A percentile compares a stretch with the other conserved stretches of the same genome.
These are phyloP conservation scores for Goniozus legneri DNA, from an alignment of 1,140 invertebrate species.

Conservation along the genomic window DNA sequence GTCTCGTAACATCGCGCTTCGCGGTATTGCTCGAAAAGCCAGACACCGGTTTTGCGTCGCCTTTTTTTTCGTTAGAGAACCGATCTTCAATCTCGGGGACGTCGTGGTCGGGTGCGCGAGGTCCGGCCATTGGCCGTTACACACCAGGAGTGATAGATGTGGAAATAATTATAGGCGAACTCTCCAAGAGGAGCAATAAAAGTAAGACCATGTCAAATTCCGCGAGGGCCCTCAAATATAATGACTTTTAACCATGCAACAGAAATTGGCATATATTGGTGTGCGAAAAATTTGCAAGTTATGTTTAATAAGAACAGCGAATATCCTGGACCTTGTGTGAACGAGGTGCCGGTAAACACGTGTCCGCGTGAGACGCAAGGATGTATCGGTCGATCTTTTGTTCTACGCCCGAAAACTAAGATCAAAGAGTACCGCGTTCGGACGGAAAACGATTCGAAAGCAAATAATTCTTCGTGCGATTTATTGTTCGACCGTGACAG, in stretches of 20 bases:
- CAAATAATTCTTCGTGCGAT: no score
- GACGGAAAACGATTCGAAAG: no score
- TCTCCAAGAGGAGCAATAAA: constrained; percentile 41
- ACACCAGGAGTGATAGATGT: constrained; percentile 46
- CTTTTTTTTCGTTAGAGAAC: constrained; percentile 32
- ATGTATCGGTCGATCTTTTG: no score
- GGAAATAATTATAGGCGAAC: constrained; percentile 55
- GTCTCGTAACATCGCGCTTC: not conserved
- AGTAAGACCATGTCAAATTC: constrained; percentile 53
- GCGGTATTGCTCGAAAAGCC: constrained; percentile 35
- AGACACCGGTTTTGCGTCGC: constrained; percentile 35
- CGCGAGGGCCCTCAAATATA: constrained; percentile 40
- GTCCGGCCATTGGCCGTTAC: constrained; percentile 22
- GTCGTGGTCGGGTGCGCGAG: constrained; percentile 20
- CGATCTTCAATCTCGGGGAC: constrained; percentile 46
- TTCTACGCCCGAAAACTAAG: no score
- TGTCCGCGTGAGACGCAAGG: no score
- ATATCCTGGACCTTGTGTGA: no score
- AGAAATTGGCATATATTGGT: no score
- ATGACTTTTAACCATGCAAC: constrained; percentile 48
- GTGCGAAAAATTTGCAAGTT: no score
- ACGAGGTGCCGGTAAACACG: no score
- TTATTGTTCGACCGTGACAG: no score
- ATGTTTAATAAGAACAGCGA: no score
- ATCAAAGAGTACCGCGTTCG: no score